Evolutionary conservation across 1,140 invertebrate genomes (phyloP), one percentile per base, ranked within the genome.

Genomic region (Bombus confusus): DNA sequence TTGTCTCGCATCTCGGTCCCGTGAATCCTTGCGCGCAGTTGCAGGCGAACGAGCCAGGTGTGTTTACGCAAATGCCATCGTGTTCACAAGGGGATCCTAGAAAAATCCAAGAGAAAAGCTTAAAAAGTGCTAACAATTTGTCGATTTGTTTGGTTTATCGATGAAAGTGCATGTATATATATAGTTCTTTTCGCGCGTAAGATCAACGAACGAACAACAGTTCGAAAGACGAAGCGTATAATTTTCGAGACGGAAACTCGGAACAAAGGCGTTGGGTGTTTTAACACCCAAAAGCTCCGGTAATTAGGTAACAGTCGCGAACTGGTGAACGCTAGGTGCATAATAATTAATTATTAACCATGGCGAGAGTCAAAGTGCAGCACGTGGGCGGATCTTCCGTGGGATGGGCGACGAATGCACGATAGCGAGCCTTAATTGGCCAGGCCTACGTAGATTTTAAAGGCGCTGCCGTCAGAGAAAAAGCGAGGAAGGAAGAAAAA

Each of bases 41-140:
- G 95, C 98, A 99, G 13, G 97, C 97, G 93, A 98, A 99, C 6
- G 98, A 98, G 0, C 98, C 98, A 0, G 98, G 98, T 0, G 98
- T 99, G 95, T 99, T 99, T 25, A 99, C 98, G 95, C 98, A 99
- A 85, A 97, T 97, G 34, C 98, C 98, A 87, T 98, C 98, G 94
- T 99, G 98, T 91, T 99, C 98, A 92, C 98, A 99, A 2, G 98
- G 98, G 2, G 98, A 98, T 72, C 97, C 97, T 98, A 93, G 28
- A 92, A 91, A 72, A 90, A 64, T 52, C 77, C 64, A 88, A 85
- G 86, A 25, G 10, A 31, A 64, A 15, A 31, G 28, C 10, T 12
- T 2, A n/a, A 62, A n/a, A 62, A 2, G 22, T 22, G 18, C 6
- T 22, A 8, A 52, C 18, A 22, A 22, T 8, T 52, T 52, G 47